Evolutionary conservation across 1,140 invertebrate genomes (phyloP).

Genomic region (Proales similis): DNA sequence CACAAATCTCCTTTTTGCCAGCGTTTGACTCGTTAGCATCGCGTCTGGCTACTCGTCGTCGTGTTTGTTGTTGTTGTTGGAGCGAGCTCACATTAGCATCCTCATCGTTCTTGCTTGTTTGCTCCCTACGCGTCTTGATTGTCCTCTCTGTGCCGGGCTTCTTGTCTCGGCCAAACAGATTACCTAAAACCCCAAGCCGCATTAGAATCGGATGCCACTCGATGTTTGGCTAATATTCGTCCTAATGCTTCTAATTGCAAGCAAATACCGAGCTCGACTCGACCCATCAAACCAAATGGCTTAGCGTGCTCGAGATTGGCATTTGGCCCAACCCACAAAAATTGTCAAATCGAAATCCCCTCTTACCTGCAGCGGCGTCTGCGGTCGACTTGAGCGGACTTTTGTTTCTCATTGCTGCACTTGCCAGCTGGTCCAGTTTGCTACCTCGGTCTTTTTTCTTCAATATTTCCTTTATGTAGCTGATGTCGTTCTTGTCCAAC

Average conservation of each 20-base stretch:
- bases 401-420: not conserved
- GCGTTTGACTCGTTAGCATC: not conserved
- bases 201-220: no score
- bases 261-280: not conserved
- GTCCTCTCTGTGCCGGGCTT: constrained; percentile 17
- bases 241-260: no score
- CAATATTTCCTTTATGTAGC: constrained; percentile 26
- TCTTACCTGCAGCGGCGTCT: constrained; percentile 4
- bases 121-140: no score
- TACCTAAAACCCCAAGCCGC: no score
- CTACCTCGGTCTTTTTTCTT: constrained; percentile 33
- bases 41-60: not conserved
- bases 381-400: not conserved
- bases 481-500: constrained; percentile 32
- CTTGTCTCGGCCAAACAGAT: no score
- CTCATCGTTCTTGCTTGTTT: no score
- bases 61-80: constrained; percentile 1
- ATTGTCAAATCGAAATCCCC: not conserved
- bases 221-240: no score
- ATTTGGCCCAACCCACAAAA: not conserved
- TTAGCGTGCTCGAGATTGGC: constrained; percentile 8
- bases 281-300: not conserved
- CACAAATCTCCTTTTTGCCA: not conserved
- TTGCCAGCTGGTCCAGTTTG: constrained; percentile 30
- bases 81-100: no score